Evolutionary conservation across 1,140 invertebrate species (phyloP), one percentile per base, ranked within the genome.

Genomic region (Amyelois transitella): DNA sequence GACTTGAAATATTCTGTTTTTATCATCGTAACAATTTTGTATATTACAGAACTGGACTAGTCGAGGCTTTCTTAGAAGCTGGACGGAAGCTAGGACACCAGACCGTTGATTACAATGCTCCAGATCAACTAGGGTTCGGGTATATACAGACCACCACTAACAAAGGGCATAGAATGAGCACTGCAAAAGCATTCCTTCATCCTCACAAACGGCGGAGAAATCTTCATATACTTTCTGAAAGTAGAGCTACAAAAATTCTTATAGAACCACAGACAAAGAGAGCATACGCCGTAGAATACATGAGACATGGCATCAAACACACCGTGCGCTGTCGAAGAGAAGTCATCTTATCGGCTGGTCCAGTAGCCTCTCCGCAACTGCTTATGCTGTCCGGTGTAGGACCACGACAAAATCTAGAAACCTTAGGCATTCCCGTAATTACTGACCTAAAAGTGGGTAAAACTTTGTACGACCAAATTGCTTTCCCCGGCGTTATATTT

Each of bases 351-450:
- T 91, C 93, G 43, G 94, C 93, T 1, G 95, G 95, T 0, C 89
- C 94, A 1, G 91, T 96, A 53, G 94, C 94, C 60, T 94, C 94
- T 4, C 94, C 95, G 0, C 94, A 96, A 77, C 64, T 97, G 6
- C 84, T 97, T 8, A 94, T 96, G 92, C 81, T 96, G 0, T 95
- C 94, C 0, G 96, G 96, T 1, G 89, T 96, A 10, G 95, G 95
- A 0, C 94, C 94, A n/a, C 90, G 88, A 68, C 83, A 91, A 28
- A 88, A 91, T 63, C 75, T 98, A 0, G 77, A 92, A 45, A 89
- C 92, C 43, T 75, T 96, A 0, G 91, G 92, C 0, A 93, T 96
- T 19, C 88, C 91, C 0, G 79, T 93, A 0, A 72, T 95, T 0
- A 78, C 92, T 60, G 91, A 94, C 53, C 77, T 93, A 18, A 91